A percentile compares a stretch with the other conserved stretches of the same genome.
Evolutionary conservation across 1,140 invertebrate species (phyloP).

Genomic region (Tribolium madens): DNA sequence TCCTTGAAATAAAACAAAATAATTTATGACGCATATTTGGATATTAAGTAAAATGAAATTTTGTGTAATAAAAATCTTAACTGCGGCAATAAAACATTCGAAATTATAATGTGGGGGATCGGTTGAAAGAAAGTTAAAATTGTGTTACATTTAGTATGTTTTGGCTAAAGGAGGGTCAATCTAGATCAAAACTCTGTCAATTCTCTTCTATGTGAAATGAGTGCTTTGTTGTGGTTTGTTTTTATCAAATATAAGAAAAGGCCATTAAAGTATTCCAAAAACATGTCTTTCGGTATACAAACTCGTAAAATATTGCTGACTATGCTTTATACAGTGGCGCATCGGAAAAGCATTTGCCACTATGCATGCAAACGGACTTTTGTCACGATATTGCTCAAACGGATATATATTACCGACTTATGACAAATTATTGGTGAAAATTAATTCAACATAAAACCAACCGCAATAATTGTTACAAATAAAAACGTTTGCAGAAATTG

Average conservation of each 20-base stretch:
- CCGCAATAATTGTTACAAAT: conserved; percentile 20
- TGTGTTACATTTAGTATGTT: neutral
- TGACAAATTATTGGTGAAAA: conserved; percentile 44
- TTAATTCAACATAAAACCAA: conserved; percentile 38
- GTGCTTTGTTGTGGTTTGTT: neutral
- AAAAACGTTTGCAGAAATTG: conserved; percentile 3
- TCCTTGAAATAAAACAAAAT: conserved; percentile 27
- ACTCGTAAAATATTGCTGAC: conserved; percentile 35
- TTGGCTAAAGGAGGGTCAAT: no score
- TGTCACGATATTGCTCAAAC: conserved; percentile 40
- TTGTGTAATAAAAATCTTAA: conserved; percentile 32
- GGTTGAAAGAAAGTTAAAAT: conserved; percentile 4
- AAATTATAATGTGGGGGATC: conserved; percentile 5
- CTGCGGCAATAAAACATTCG: conserved; percentile 25
- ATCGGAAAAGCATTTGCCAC: conserved; percentile 45
- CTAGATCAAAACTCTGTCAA: no score
- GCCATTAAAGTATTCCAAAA: neutral
- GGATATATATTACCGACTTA: conserved; percentile 39
- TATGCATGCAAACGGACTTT: conserved; percentile 45
- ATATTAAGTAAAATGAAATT: conserved; percentile 36
- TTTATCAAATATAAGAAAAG: conserved; percentile 2
- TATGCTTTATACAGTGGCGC: conserved; percentile 44
- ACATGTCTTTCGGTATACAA: conserved; percentile 16
- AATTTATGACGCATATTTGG: conserved; percentile 31
- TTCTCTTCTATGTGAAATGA: no score